Conservation (phyloP, 2,113 vertebrate genomes). For the Mesembrinibis cayennensis region DNA sequence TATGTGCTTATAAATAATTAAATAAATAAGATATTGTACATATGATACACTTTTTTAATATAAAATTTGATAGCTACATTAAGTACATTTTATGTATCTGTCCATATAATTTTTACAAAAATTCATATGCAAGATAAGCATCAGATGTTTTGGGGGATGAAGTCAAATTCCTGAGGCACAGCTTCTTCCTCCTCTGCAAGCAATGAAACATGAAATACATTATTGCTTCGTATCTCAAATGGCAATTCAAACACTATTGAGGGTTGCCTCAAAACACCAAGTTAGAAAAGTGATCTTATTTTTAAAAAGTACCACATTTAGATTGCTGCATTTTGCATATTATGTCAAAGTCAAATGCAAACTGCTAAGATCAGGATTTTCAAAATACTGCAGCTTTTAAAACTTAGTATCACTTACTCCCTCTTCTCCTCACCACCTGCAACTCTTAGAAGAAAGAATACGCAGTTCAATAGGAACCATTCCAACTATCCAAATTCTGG, state of each 20-base stretch:
- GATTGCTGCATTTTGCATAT: neutral
- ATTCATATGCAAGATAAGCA: slow-evolving; percentile 21
- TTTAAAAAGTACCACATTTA: neutral
- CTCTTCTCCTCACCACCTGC: neutral
- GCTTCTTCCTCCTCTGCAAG: slow-evolving; percentile 41
- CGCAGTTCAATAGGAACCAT: neutral
- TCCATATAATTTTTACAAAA: neutral
- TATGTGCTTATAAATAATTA: neutral
- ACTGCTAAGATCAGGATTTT: neutral
- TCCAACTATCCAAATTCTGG: slow-evolving; percentile 3
- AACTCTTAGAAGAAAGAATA: neutral
- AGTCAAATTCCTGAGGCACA: slow-evolving; percentile 8
- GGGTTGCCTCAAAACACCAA: neutral
- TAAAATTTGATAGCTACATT: neutral
- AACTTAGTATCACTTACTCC: neutral
- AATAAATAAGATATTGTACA: neutral
- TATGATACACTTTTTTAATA: neutral
- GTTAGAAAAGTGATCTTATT: neutral
- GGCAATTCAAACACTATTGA: neutral
- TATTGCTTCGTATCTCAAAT: neutral
- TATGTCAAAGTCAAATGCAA: neutral
- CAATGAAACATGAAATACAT: neutral
- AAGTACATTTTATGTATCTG: neutral
- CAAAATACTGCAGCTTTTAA: neutral
- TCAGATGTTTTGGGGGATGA: slow-evolving; percentile 50